Evolutionary conservation across 2,888 invertebrate species (phyloP), one percentile per base, ranked within the genome.

Genomic region (Eremobia ochroleuca): DNA sequence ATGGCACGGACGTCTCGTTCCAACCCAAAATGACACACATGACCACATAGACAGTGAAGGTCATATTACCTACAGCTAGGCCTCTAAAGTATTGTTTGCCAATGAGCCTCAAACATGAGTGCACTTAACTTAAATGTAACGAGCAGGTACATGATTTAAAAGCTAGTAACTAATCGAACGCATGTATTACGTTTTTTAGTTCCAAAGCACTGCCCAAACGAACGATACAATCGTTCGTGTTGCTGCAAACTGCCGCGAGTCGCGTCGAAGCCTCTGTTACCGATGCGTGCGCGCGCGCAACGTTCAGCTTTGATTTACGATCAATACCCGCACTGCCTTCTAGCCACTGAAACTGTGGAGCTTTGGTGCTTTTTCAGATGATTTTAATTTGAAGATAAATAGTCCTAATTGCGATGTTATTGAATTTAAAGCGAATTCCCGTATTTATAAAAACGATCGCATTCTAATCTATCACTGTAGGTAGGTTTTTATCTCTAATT

Each of bases 291-390:
- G 88, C 86, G 82, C 82, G 86, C 88, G 85, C 86, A 80, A 71
- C 83, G 81, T 75, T 87, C 73, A 82, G 55, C 79, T 85, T 86
- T 90, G 91, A 92, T 92, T 90, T 92, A 92, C 81, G 81, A 86
- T 73, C 85, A 77, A 79, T 77, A 83, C 68, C 69, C 34, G 25
- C 55, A n/a, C 58, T 69, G 72, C 78, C 76, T 77, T 70, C 52
- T n/a, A 71, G 76, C 88, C 76, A 79, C 89, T 85, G 74, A 77
- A 79, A 83, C 77, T 88, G 15, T 13, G 85, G 46, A 87, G 49
- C 43, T 58, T 34, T 37, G 25, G 2, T 18, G 8, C 9, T 37
- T 61, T 49, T 59, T 52, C n/a, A 61, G 43, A 28, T 13, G 11
- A 13, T 43, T 31, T 67, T 46, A 1, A 71, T 46, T 66, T 43